Evolutionary conservation across 2,797 vertebrate species (phyloP), one percentile per base, ranked within the genome.

Genomic region (Philypnodon macrostomus): DNA sequence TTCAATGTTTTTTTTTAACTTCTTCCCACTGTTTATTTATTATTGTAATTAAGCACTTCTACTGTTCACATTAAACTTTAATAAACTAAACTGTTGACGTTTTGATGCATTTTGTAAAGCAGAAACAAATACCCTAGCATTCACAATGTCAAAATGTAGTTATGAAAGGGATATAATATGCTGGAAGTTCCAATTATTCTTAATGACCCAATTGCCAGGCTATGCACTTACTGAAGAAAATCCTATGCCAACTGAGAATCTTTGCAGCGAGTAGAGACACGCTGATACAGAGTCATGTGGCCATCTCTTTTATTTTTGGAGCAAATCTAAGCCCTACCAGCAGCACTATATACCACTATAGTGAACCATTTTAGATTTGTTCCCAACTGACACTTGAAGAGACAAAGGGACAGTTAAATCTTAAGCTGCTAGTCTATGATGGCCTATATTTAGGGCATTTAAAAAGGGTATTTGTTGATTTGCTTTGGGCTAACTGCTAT

Each of bases 391-490:
- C 5, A 18, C 26, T 12, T 14, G 15, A 24, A 29, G 2, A 29
- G 9, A 16, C 13, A 26, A 11, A 3, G 5, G 38, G 13, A 2
- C 12, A n/a, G 21, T 5, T 49, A 36, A 35, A 24, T 55, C 10
- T 27, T 38, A 33, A 69, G 33, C 45, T 58, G 51, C 27, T 70
- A 39, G 30, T 58, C 64, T 62, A 41, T 18, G 36, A 24, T 53
- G 67, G 73, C 73, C 77, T 70, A 77, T 42, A 77, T 78, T 73
- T 27, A 41, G 38, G 26, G 46, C 39, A 53, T 53, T 73, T 63
- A 69, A 76, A 58, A 66, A 36, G 29, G 29, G 18, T 56, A 29
- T 65, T 47, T 44, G 56, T 49, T 50, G 52, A 41, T 18, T 66
- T 35, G 75, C 75, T 74, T 0, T 24, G 53, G 59, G 70, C 57